Percentiles rank a stretch among this genome's conserved stretches.
Evolutionary conservation across 2,113 vertebrate species (phyloP).

Genomic region (Eulemur rufifrons): DNA sequence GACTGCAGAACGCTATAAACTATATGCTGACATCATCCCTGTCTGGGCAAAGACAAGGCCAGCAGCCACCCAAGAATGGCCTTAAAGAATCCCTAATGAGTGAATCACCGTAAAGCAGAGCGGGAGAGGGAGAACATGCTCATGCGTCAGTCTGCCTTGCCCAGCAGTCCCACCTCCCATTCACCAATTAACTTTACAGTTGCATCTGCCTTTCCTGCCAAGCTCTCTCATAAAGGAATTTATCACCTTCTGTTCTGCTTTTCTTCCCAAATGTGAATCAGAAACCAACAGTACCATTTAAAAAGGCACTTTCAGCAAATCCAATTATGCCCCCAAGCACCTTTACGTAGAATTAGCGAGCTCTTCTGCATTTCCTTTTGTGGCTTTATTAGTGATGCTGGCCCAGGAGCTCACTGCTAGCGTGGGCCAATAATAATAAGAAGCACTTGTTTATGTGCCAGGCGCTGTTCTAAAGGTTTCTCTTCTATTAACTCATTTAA

Average conservation of each 20-base stretch:
- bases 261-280: conserved; percentile 71
- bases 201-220: conserved; percentile 74
- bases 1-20: conserved; percentile 55
- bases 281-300: conserved; percentile 48
- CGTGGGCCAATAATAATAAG: conserved; percentile 35
- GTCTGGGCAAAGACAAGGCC: conserved; percentile 63
- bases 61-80: conserved; percentile 59
- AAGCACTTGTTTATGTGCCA: conserved; percentile 17
- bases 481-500: not conserved
- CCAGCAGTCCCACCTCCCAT: conserved; percentile 38
- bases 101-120: conserved; percentile 46
- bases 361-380: not conserved
- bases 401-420: not conserved
- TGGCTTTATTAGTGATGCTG: not conserved
- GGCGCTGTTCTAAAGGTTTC: not conserved
- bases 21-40: conserved; percentile 72
- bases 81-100: conserved; percentile 72
- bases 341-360: not conserved
- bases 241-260: conserved; percentile 79
- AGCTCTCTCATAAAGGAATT: conserved; percentile 74
- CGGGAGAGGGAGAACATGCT: not conserved
- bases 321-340: conserved; percentile 47
- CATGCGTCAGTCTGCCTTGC: not conserved
- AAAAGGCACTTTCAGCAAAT: conserved; percentile 64
- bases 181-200: conserved; percentile 74